phyloP scores from a whole-genome alignment of 37 sponge, comb jelly and placozoan species.

The Halisarca cf. caerulea region DNA sequence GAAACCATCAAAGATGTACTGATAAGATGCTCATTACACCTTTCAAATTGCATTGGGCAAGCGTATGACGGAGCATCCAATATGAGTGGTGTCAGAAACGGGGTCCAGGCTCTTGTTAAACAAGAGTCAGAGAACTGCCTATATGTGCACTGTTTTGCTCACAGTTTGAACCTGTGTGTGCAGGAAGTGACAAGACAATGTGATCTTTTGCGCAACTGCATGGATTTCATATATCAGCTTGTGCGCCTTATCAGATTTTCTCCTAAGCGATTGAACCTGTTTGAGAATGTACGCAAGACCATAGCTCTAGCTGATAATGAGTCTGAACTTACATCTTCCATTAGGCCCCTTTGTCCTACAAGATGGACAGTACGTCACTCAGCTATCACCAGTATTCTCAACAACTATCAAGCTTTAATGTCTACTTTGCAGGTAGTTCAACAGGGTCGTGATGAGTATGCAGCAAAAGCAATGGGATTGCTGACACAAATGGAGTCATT shows the following conservation, averaged over 20 bases:
- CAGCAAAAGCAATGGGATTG: too few relatives aligned
- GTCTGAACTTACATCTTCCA: not conserved
- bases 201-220: not conserved
- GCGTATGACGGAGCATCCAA: not conserved
- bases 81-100: slow-evolving; percentile 2
- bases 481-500: too few relatives aligned
- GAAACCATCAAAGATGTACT: not conserved
- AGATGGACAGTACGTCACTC: too few relatives aligned
- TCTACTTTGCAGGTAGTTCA: not conserved
- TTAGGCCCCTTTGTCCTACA: not conserved
- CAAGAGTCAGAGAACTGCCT: not conserved
- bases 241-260: not conserved
- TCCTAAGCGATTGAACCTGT: not conserved
- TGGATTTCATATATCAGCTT: slow-evolving; percentile 1
- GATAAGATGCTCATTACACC: not conserved
- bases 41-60: not conserved
- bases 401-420: not conserved
- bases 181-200: not conserved
- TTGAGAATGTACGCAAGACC: not conserved
- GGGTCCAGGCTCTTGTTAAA: not conserved
- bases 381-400: not conserved
- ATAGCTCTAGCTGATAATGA: not conserved
- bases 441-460: too few relatives aligned
- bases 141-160: not conserved
- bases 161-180: not conserved